phyloP scores from a whole-genome alignment of 2,113 vertebrate genomes.

The Hoplias malabaricus region DNA sequence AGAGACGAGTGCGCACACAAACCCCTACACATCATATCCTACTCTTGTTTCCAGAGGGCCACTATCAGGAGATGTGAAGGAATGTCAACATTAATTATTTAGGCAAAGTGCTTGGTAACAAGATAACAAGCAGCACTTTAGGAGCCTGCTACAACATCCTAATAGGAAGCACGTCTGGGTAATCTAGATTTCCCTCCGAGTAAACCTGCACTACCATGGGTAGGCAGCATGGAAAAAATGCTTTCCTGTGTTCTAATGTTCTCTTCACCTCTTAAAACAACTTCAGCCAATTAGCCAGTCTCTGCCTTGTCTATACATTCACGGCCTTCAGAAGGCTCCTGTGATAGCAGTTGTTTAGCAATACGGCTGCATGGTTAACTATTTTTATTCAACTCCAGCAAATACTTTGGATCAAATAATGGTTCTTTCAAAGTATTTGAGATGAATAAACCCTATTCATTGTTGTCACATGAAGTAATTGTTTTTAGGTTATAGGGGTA shows the following conservation, averaged over 20 bases:
- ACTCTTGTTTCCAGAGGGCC: constrained; percentile 43
- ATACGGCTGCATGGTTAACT: too few species aligned
- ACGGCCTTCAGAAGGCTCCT: neutral
- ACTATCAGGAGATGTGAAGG: constrained; percentile 54
- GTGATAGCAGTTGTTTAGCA: too few species aligned
- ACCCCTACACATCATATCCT: constrained; percentile 35
- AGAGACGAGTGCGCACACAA: constrained; percentile 21
- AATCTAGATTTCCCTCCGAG: neutral
- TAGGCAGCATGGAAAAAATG: neutral
- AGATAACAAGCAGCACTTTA: constrained; percentile 63
- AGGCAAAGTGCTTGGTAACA: constrained; percentile 60
- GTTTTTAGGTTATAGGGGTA: too few species aligned
- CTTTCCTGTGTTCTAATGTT: neutral
- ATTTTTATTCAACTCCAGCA: too few species aligned
- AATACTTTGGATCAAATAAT: too few species aligned
- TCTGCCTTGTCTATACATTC: neutral
- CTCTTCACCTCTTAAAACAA: neutral
- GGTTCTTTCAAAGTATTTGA: too few species aligned
- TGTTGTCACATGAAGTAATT: too few species aligned
- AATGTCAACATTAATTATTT: constrained; percentile 68
- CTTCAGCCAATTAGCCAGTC: neutral
- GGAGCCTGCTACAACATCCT: constrained; percentile 52
- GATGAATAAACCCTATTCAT: too few species aligned
- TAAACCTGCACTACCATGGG: neutral
- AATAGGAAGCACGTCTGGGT: constrained; percentile 41